phyloP scores from a whole-genome alignment of 2,888 invertebrate genomes.

The Nemotelus pantherinus region DNA sequence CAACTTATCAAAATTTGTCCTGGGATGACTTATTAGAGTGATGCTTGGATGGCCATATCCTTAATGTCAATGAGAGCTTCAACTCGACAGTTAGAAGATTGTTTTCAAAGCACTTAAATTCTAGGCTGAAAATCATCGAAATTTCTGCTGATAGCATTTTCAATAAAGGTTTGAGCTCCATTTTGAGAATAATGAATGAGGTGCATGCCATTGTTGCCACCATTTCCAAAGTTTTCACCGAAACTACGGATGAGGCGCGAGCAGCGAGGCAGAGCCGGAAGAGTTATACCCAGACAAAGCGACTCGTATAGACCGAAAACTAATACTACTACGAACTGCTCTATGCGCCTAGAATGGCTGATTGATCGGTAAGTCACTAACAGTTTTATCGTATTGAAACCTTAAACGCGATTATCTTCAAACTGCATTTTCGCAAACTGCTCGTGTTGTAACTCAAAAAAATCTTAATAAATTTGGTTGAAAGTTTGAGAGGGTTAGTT shows the following conservation, averaged over 20 bases:
- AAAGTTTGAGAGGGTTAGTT: too few species aligned
- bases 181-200: constrained; percentile 24
- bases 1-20: constrained; percentile 46
- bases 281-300: constrained; percentile 1
- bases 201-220: constrained; percentile 32
- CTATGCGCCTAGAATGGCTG: constrained; percentile 42
- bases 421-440: too few species aligned
- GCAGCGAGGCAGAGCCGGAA: constrained; percentile 8
- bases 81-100: neutral
- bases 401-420: neutral
- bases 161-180: neutral
- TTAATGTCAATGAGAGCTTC: neutral
- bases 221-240: neutral
- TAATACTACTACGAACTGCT: constrained; percentile 45
- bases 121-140: neutral
- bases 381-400: neutral
- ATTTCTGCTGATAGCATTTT: neutral
- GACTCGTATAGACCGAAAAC: constrained; percentile 32
- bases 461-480: neutral
- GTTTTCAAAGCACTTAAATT: neutral
- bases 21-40: constrained; percentile 15
- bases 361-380: constrained; percentile 31
- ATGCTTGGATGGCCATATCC: constrained; percentile 34
- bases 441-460: neutral
- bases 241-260: constrained; percentile 15